These are phyloP conservation scores for Gouania willdenowi DNA, from an alignment of 2,797 vertebrate species.

Conservation along the genomic window DNA sequence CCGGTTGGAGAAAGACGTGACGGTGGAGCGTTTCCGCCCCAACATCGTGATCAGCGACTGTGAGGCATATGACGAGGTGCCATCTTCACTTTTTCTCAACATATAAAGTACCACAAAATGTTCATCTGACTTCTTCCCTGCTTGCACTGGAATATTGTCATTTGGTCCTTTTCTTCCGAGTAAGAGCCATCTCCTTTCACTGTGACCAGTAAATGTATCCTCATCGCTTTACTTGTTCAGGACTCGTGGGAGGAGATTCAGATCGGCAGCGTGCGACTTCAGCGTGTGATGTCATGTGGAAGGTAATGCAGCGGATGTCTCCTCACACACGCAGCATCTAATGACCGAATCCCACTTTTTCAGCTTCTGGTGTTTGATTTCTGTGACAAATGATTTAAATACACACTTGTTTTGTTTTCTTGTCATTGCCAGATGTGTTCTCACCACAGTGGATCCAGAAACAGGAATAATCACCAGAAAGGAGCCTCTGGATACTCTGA, in stretches of 20 bases:
- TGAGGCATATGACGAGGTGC: conserved; percentile 85
- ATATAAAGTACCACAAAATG: too few relatives aligned
- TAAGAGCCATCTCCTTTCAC: conserved; percentile 37
- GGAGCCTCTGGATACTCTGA: conserved; percentile 89
- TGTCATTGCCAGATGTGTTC: conserved; percentile 79
- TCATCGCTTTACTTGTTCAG: conserved; percentile 54
- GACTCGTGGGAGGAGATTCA: conserved; percentile 88
- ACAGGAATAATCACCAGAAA: conserved; percentile 82
- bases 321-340: conserved; percentile 1
- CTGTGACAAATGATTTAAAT: too few relatives aligned
- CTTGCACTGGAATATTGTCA: background rate
- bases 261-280: conserved; percentile 82
- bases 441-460: conserved; percentile 89
- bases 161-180: conserved; percentile 34
- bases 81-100: too few relatives aligned
- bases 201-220: conserved; percentile 50
- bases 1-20: conserved; percentile 77
- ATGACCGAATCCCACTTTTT: background rate
- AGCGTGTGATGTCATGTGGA: conserved; percentile 81
- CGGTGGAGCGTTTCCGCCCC: conserved; percentile 83
- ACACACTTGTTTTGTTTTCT: too few relatives aligned
- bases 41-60: conserved; percentile 86
- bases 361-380: background rate
- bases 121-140: too few relatives aligned
- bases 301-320: conserved; percentile 73